phyloP scores from a whole-genome alignment of 2,888 invertebrate species.

The Alitta virens region DNA sequence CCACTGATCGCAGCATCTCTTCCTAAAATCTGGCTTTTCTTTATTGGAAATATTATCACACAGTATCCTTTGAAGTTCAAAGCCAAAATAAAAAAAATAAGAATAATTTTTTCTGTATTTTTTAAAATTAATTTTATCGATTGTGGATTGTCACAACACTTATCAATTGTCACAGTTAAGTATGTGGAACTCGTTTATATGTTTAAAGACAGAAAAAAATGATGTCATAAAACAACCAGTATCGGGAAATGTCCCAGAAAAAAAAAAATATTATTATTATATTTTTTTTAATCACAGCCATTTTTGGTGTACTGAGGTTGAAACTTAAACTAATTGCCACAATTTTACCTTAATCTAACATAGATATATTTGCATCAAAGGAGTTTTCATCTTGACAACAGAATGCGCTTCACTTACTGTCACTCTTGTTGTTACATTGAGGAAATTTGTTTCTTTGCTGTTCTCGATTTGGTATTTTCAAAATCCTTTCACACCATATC shows the following conservation, averaged over 20 bases:
- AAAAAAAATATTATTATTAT: too few species aligned
- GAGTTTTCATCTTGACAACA: slow-evolving; percentile 90
- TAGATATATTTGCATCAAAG: slow-evolving; percentile 84
- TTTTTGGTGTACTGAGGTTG: too few species aligned
- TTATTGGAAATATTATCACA: slow-evolving; percentile 79
- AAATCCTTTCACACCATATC: slow-evolving; percentile 87
- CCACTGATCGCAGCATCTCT: slow-evolving; percentile 60
- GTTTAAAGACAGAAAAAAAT: background rate
- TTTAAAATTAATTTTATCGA: too few species aligned
- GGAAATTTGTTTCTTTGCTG: slow-evolving; percentile 93
- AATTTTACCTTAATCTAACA: slow-evolving; percentile 4
- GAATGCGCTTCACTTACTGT: slow-evolving; percentile 92
- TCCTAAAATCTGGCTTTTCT: slow-evolving; percentile 75
- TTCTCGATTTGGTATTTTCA: slow-evolving; percentile 92
- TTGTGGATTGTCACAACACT: too few species aligned
- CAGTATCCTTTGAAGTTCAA: slow-evolving; percentile 79
- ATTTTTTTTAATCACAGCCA: too few species aligned
- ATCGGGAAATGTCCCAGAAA: background rate
- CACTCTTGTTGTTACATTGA: slow-evolving; percentile 88
- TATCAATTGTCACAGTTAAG: too few species aligned
- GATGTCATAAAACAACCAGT: background rate
- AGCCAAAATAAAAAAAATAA: too few species aligned
- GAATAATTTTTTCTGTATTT: too few species aligned
- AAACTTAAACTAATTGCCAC: too few species aligned
- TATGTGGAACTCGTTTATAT: too few species aligned